These are phyloP conservation scores for Drosophila pandora DNA, from an alignment of 1,140 invertebrate genomes.

Conservation along the genomic window DNA sequence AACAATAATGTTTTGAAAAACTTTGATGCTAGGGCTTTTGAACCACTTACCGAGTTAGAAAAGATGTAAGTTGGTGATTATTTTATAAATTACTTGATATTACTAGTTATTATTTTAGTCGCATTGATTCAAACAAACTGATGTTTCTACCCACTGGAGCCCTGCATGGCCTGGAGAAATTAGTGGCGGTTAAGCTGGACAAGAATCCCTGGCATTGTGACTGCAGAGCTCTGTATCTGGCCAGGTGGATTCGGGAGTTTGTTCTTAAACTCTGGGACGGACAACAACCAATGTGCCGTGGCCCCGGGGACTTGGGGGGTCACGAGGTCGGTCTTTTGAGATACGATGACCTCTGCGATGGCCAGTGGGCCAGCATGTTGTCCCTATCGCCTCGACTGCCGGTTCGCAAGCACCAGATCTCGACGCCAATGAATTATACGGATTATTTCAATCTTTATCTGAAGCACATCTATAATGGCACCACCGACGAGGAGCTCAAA, in stretches of 20 bases:
- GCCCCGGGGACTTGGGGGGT: constrained; percentile 86
- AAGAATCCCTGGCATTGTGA: constrained; percentile 95
- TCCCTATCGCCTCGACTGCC: constrained; percentile 89
- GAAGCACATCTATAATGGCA: constrained; percentile 77
- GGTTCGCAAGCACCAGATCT: constrained; percentile 79
- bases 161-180: constrained; percentile 87
- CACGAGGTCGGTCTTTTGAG: constrained; percentile 85
- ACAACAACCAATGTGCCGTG: constrained; percentile 88
- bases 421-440: constrained; percentile 80
- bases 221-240: constrained; percentile 90
- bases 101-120: constrained; percentile 82
- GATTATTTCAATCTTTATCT: constrained; percentile 82
- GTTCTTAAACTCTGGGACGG: constrained; percentile 89
- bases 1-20: constrained; percentile 86
- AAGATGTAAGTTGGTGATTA: constrained; percentile 84
- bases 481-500: constrained; percentile 68
- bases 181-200: constrained; percentile 90
- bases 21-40: constrained; percentile 85
- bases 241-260: constrained; percentile 87
- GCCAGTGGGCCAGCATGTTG: constrained; percentile 93
- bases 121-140: constrained; percentile 92
- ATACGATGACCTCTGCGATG: constrained; percentile 92
- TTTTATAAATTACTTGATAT: neutral
- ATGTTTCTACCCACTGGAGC: constrained; percentile 88
- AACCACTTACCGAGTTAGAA: constrained; percentile 83